Percentiles rank a stretch among this genome's conserved stretches.
Evolutionary conservation across 2,113 vertebrate species (phyloP).

Genomic region (Leptocoma aspasia): DNA sequence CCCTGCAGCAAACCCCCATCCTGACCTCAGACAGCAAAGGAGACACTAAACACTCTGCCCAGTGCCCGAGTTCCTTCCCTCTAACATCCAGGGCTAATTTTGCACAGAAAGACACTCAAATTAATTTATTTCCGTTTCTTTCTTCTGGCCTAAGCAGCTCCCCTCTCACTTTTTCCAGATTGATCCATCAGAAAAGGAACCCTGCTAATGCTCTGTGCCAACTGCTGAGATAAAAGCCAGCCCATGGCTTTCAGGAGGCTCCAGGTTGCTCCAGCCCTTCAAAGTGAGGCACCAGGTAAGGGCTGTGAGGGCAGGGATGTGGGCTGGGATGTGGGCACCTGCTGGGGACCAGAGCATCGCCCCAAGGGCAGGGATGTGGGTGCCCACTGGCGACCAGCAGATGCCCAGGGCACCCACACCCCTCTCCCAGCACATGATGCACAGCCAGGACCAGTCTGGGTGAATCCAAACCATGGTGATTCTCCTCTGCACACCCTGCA

Average conservation of each 20-base stretch:
- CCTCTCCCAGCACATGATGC: accelerated
- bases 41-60: background rate
- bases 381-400: background rate
- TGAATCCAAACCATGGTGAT: accelerated
- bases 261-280: background rate
- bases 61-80: background rate
- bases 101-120: background rate
- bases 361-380: background rate
- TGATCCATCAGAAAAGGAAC: slow-evolving; percentile 14
- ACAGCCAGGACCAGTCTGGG: background rate
- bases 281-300: background rate
- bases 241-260: background rate
- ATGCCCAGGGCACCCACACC: background rate
- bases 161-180: slow-evolving; percentile 28
- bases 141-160: background rate
- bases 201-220: background rate
- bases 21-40: background rate
- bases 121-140: background rate
- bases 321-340: background rate
- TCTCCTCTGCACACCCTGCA: background rate
- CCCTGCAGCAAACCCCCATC: background rate
- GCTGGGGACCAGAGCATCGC: background rate
- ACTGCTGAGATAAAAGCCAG: background rate
- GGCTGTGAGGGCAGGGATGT: background rate
- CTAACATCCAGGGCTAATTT: background rate